Evolutionary conservation across 92 coral and sea anemone species (phyloP).

Genomic region (Nematostella vectensis): DNA sequence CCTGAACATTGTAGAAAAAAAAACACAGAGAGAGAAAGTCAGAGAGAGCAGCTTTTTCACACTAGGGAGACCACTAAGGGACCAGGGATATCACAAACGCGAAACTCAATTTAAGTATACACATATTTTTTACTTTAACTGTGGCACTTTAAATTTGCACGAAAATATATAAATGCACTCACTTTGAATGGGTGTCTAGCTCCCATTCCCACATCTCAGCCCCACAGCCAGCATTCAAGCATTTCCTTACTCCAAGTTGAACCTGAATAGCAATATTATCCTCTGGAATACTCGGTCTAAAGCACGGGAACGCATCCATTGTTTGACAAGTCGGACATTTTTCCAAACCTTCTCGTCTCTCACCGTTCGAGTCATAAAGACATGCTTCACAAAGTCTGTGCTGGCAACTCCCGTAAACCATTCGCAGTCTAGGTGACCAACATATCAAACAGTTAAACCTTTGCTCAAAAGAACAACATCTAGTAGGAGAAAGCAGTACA

Average conservation of each 20-base stretch:
- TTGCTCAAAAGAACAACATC: slow-evolving; percentile 46
- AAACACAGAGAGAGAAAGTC: too few species aligned
- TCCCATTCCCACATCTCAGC: slow-evolving; percentile 95
- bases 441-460: slow-evolving; percentile 82
- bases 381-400: slow-evolving; percentile 90
- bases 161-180: too few species aligned
- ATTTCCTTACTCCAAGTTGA: slow-evolving; percentile 69
- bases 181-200: slow-evolving; percentile 57
- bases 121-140: too few species aligned
- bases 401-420: slow-evolving; percentile 96
- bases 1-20: too few species aligned
- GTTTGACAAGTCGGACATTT: slow-evolving; percentile 93
- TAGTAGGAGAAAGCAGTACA: background rate
- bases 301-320: slow-evolving; percentile 55
- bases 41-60: too few species aligned
- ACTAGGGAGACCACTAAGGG: too few species aligned
- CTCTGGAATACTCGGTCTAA: slow-evolving; percentile 87
- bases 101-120: too few species aligned
- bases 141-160: too few species aligned
- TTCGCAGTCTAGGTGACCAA: slow-evolving; percentile 71
- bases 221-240: slow-evolving; percentile 62
- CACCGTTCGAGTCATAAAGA: slow-evolving; percentile 54
- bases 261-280: slow-evolving; percentile 75
- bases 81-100: too few species aligned
- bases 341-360: slow-evolving; percentile 57